Percentiles rank a stretch among this genome's conserved stretches.
Evolutionary conservation across 1,140 invertebrate genomes (phyloP).

Genomic region (Sitobion miscanthi): DNA sequence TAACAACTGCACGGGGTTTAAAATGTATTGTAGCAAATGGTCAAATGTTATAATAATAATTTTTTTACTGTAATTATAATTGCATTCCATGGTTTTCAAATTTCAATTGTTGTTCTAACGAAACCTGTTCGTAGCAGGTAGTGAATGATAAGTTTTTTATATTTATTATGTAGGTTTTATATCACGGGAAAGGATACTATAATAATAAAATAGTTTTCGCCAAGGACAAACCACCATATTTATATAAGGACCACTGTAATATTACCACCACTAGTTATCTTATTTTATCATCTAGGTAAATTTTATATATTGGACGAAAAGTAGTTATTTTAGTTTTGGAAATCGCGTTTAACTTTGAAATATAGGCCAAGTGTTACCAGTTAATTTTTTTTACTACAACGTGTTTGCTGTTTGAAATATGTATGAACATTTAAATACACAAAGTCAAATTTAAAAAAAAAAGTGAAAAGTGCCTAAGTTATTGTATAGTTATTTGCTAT

Average conservation of each 20-base stretch:
- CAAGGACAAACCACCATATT: slow-evolving; percentile 25
- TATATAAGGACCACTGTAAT: background rate
- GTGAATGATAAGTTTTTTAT: slow-evolving; percentile 23
- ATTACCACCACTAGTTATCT: background rate
- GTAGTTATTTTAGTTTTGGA: slow-evolving; percentile 30
- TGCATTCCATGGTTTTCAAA: background rate
- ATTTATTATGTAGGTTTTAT: slow-evolving; percentile 11
- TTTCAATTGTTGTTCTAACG: slow-evolving; percentile 12
- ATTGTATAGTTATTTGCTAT: background rate
- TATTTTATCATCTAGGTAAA: slow-evolving; percentile 20
- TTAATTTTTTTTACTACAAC: slow-evolving; percentile 9
- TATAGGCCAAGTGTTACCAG: slow-evolving; percentile 41
- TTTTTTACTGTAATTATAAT: background rate
- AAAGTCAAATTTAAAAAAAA: slow-evolving; percentile 28
- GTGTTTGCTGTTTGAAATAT: background rate
- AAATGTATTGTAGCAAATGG: background rate
- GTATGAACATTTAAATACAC: background rate
- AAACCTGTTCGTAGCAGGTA: slow-evolving; percentile 1
- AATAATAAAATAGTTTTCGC: slow-evolving; percentile 10
- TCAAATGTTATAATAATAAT: background rate
- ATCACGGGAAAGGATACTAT: slow-evolving; percentile 13
- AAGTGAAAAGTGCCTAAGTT: background rate
- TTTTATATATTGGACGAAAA: slow-evolving; percentile 28
- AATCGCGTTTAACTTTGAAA: slow-evolving; percentile 25
- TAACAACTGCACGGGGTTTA: background rate